Evolutionary conservation across 1,140 invertebrate genomes (phyloP), one percentile per base, ranked within the genome.

Genomic region (Papilio aristodemus): DNA sequence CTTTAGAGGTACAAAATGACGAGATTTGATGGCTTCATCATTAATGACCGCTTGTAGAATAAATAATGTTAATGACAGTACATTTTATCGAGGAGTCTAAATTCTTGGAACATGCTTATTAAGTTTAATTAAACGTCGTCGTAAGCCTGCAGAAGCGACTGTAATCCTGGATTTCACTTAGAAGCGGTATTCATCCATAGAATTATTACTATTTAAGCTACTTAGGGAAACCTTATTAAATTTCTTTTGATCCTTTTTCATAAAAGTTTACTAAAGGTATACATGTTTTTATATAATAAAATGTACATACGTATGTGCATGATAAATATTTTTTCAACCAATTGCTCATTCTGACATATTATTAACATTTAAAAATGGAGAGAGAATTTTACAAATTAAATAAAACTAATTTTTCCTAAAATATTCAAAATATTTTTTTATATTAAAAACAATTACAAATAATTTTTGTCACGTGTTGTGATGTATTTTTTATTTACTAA

Each of bases 161-260:
- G 63, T 66, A 66, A 66, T 46, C 63, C 41, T 50, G 63, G 63
- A 66, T 66, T 66, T 66, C 27, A 66, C 63, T 66, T 32, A 66
- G 63, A 66, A 66, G 63, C 63, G 63, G 63, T 46, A 50, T 66
- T 66, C 63, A 66, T 50, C 63, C 63, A 66, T 32, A 32, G 63
- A 66, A 66, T 66, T 66, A 66, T 66, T 66, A 66, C 63, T 36
- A 50, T 63, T 66, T 50, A 66, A 46, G 63, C 63, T 50, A 50
- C 25, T 66, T 66, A 50, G 63, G 41, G 41, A 36, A 64, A 66
- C 63, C 63, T 66, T 66, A 66, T 66, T 66, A 50, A 66, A 50
- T 46, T 32, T 46, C n/a, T 63, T 66, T 64, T 25, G 22, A 50
- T 27, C 41, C 8, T 32, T 36, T 5, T 43, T 50, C 43, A 36